Percentiles rank a stretch among this genome's conserved stretches.
Conservation (phyloP, 2,113 vertebrate genomes). For the Pomatorhinus ruficollis region DNA sequence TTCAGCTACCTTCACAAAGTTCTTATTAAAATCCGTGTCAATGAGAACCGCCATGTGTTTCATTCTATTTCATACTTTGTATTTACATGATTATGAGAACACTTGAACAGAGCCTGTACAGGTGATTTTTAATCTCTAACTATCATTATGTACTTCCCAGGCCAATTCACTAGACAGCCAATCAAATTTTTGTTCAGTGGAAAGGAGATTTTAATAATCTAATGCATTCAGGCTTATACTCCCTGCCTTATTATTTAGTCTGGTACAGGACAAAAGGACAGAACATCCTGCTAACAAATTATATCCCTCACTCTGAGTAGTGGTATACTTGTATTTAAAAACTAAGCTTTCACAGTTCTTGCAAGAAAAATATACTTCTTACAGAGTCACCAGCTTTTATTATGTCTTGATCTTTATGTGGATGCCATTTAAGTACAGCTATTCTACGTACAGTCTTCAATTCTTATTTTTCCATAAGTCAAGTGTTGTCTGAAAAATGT, state of each 20-base stretch:
- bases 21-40: not conserved
- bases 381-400: not conserved
- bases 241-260: not conserved
- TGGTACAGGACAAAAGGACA: not conserved
- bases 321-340: not conserved
- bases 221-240: not conserved
- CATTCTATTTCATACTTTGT: not conserved
- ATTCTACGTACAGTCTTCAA: not conserved
- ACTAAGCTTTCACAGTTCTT: not conserved
- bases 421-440: not conserved
- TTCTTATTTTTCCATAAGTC: not conserved
- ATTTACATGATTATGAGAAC: slow-evolving; percentile 1
- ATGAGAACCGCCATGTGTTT: not conserved
- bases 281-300: not conserved
- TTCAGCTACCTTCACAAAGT: not conserved
- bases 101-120: not conserved
- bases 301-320: not conserved
- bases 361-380: not conserved
- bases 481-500: not conserved
- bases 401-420: not conserved
- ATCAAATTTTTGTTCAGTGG: not conserved
- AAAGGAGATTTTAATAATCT: slow-evolving; percentile 8
- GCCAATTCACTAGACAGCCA: not conserved
- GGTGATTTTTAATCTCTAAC: not conserved
- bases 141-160: not conserved